Evolutionary conservation across 2,888 invertebrate genomes (phyloP).

Genomic region (Nephrocerus scutellatus): DNA sequence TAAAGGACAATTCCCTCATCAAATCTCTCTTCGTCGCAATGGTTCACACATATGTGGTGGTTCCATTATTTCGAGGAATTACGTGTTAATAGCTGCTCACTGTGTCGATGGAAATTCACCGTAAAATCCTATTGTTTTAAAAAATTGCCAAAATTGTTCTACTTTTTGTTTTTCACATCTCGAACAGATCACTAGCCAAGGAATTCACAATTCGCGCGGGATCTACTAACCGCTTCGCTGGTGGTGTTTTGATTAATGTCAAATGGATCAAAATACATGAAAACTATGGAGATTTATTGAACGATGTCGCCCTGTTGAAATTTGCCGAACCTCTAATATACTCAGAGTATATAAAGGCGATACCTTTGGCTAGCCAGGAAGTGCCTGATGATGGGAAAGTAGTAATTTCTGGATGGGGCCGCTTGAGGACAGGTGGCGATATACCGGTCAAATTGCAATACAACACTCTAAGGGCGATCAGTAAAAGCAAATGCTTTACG

Average conservation of each 20-base stretch:
- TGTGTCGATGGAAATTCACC: too few relatives aligned
- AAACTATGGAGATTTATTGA: conserved; percentile 27
- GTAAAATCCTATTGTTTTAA: too few relatives aligned
- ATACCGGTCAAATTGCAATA: conserved; percentile 28
- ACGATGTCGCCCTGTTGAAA: conserved; percentile 32
- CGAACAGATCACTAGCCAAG: conserved; percentile 12
- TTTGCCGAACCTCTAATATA: conserved; percentile 25
- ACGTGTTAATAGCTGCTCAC: conserved; percentile 32
- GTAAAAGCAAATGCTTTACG: conserved; percentile 21
- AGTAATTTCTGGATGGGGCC: conserved; percentile 35
- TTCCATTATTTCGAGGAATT: conserved; percentile 25
- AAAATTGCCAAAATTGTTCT: too few relatives aligned
- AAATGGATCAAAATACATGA: conserved; percentile 29
- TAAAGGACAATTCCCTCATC: conserved; percentile 38
- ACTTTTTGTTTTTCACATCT: conserved; percentile 1
- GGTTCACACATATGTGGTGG: conserved; percentile 33
- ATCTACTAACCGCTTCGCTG: conserved; percentile 29
- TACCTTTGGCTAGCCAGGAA: conserved; percentile 26
- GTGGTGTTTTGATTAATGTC: conserved; percentile 31
- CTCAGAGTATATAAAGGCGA: conserved; percentile 25
- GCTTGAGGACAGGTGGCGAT: conserved; percentile 25
- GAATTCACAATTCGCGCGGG: conserved; percentile 35
- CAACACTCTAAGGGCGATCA: conserved; percentile 28
- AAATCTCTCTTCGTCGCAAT: conserved; percentile 33
- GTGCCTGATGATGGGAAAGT: conserved; percentile 24